Conservation (phyloP, 2,797 vertebrate species). For the Hippocampus kuda region DNA sequence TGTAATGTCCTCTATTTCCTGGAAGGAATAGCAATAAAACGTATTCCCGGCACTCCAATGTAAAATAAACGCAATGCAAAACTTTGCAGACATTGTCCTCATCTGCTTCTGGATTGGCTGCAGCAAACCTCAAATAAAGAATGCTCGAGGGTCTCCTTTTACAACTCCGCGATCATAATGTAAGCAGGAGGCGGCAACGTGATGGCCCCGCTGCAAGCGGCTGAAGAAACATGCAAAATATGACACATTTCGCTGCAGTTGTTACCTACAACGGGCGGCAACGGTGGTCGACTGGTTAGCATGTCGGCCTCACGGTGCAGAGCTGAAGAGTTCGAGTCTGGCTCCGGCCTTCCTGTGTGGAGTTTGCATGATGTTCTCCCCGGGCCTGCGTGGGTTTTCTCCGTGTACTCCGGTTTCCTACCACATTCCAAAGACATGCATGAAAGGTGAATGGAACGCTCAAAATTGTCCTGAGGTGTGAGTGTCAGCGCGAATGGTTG, state of each 20-base stretch:
- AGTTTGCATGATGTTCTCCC: too few relatives aligned
- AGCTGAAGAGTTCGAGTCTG: too few relatives aligned
- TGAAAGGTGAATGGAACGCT: too few relatives aligned
- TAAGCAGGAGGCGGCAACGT: background rate
- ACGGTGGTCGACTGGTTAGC: background rate
- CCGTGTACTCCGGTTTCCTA: too few relatives aligned
- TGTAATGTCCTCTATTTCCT: background rate
- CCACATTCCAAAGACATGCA: too few relatives aligned
- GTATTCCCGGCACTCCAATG: background rate
- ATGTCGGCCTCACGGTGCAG: too few relatives aligned
- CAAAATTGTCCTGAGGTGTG: too few relatives aligned
- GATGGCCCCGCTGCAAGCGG: background rate
- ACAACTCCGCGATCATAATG: background rate
- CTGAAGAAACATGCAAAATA: background rate
- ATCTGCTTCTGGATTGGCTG: background rate
- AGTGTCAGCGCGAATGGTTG: too few relatives aligned
- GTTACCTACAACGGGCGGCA: background rate
- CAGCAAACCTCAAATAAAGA: background rate
- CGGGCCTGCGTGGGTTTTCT: too few relatives aligned
- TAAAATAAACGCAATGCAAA: background rate
- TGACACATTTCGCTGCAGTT: background rate
- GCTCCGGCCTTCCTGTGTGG: too few relatives aligned
- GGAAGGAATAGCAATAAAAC: slow-evolving; percentile 3
- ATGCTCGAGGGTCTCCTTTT: background rate
- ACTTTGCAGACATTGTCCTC: background rate